Conservation (phyloP, 2,888 invertebrate species). For the Cylindroiulus punctatus region DNA sequence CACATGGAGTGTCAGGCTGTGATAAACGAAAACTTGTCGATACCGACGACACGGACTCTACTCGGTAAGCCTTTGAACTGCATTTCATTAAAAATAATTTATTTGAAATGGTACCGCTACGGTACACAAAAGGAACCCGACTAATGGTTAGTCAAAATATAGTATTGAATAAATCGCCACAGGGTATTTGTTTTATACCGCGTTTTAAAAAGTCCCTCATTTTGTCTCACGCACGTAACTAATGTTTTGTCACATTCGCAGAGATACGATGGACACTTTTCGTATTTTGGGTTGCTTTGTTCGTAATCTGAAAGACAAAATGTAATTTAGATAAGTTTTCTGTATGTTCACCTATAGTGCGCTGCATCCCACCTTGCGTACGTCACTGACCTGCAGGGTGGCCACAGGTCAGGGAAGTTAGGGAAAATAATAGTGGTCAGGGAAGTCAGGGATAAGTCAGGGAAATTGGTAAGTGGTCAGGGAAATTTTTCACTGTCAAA, state of each 20-base stretch:
- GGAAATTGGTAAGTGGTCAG: too few species aligned
- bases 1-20: too few species aligned
- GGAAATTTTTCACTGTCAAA: too few species aligned
- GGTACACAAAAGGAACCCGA: too few species aligned
- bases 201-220: not conserved
- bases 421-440: too few species aligned
- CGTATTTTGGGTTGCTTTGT: not conserved
- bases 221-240: not conserved
- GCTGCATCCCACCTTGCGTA: too few species aligned
- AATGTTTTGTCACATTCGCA: slow-evolving; percentile 2
- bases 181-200: not conserved
- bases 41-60: too few species aligned
- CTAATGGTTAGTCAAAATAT: not conserved
- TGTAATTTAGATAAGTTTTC: not conserved
- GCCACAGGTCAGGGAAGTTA: too few species aligned
- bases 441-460: too few species aligned
- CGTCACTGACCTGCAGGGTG: too few species aligned
- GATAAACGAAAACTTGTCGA: too few species aligned
- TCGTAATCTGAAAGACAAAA: not conserved
- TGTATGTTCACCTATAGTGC: not conserved
- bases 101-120: not conserved
- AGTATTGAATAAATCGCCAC: not conserved
- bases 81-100: not conserved
- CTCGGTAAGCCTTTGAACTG: not conserved
- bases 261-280: not conserved